Evolutionary conservation across 2,797 vertebrate genomes (phyloP), one percentile per base, ranked within the genome.

Genomic region (Crossoptilon crossoptilon): DNA sequence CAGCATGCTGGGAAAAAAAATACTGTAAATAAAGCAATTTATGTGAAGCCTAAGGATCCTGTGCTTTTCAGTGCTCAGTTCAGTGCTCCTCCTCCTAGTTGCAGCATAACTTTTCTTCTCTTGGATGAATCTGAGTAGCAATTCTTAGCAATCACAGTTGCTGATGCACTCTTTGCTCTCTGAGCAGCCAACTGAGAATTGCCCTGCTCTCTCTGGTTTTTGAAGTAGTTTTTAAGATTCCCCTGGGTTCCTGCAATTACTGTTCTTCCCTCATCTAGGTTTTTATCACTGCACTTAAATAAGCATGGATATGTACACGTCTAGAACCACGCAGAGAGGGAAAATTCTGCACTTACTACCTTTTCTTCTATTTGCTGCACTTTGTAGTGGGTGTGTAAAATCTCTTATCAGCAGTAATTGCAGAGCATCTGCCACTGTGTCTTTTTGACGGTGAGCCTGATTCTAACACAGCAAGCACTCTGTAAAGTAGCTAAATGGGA

Each of bases 401-500:
- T 72, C 56, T 84, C 31, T 53, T 71, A 46, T 69, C 79, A 58
- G 31, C 35, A 53, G 23, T 83, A 59, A 43, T 51, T 72, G 18
- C 22, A 24, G n/a, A 37, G 39, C 44, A 33, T 76, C 73, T 78
- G n/a, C 46, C 87, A 13, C 76, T 72, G 18, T 46, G 62, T 49
- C 55, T 88, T 73, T 91, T 85, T 84, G 70, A 49, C 55, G 26
- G 37, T 70, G 82, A 91, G 75, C 73, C 60, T 71, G 67, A 67
- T 81, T 84, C 39, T 78, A 78, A 78, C 39, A 29, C 22, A 26
- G 68, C 33, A 43, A 94, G 51, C 44, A 9, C 80, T 92, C 95
- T 84, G 71, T 84, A n/a, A 93, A 91, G 59, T 78, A 90, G 51
- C 70, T 92, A 86, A 92, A 74, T 31, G 44, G 76, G 73, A 92